These are phyloP conservation scores for Leuciscus idus DNA, from an alignment of 2,113 vertebrate species.

Conservation along the genomic window DNA sequence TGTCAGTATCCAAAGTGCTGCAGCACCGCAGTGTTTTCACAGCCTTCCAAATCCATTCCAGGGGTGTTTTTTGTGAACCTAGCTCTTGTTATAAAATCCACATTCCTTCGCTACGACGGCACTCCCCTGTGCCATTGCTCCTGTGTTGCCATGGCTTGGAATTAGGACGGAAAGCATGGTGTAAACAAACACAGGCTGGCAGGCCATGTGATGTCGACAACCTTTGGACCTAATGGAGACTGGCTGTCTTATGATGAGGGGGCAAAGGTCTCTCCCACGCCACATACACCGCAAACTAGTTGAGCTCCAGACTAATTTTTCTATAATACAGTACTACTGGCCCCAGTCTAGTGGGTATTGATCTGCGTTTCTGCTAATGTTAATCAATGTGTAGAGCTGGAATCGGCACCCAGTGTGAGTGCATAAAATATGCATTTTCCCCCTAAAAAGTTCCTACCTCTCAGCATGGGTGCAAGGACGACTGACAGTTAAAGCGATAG, in stretches of 20 bases:
- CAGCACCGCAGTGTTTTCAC: conserved; percentile 24
- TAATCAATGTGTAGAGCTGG: conserved; percentile 37
- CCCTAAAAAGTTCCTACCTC: neutral
- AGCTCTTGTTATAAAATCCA: conserved; percentile 36
- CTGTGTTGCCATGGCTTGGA: conserved; percentile 30
- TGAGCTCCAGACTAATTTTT: neutral
- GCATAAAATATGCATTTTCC: conserved; percentile 39
- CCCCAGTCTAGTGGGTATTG: conserved; percentile 30
- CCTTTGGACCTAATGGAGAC: conserved; percentile 53
- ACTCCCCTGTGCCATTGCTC: neutral
- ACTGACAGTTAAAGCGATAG: conserved; percentile 1
- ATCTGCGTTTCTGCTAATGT: conserved; percentile 41
- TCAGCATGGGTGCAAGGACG: neutral
- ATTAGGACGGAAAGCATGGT: conserved; percentile 12
- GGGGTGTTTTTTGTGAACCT: conserved; percentile 12
- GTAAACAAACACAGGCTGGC: conserved; percentile 42
- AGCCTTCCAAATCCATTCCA: conserved; percentile 27
- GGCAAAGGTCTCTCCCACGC: conserved; percentile 33
- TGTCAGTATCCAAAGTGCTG: conserved; percentile 10
- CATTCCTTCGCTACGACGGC: conserved; percentile 1
- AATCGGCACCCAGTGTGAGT: conserved; percentile 7
- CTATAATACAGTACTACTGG: neutral
- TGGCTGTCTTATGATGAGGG: conserved; percentile 47
- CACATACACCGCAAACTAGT: neutral
- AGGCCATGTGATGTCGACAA: conserved; percentile 49